phyloP scores from a whole-genome alignment of 1,140 invertebrate species.

The Drosophila ogumai region DNA sequence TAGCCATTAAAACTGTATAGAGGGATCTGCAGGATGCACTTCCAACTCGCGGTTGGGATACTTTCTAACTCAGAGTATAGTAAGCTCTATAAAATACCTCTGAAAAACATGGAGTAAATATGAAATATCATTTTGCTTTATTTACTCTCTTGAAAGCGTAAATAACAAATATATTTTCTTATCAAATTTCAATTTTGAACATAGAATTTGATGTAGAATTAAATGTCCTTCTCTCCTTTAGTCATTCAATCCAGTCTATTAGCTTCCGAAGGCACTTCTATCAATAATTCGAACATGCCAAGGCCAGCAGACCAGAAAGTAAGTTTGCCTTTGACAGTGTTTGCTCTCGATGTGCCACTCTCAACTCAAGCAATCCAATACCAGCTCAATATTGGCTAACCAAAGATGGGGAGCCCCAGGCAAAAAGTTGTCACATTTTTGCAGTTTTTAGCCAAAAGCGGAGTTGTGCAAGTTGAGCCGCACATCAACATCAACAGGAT shows the following conservation, averaged over 20 bases:
- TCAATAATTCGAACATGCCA: constrained; percentile 42
- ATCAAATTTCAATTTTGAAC: not conserved
- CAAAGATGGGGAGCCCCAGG: constrained; percentile 1
- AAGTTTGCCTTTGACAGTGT: constrained; percentile 17
- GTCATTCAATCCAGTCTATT: constrained; percentile 33
- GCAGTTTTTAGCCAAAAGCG: constrained; percentile 19
- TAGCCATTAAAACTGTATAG: constrained; percentile 30
- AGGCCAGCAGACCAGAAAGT: constrained; percentile 21
- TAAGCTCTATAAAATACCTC: not conserved
- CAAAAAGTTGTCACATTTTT: constrained; percentile 32
- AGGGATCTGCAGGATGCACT: constrained; percentile 3
- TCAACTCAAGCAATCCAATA: constrained; percentile 33
- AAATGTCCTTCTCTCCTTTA: not conserved
- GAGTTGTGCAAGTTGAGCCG: constrained; percentile 16
- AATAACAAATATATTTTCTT: not conserved
- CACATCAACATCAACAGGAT: constrained; percentile 46
- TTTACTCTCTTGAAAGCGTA: not conserved
- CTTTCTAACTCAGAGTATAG: not conserved
- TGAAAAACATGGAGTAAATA: not conserved
- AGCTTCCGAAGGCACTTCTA: constrained; percentile 21
- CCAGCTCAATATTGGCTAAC: constrained; percentile 50
- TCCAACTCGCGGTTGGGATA: not conserved
- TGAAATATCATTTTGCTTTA: not conserved
- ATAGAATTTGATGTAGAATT: not conserved
- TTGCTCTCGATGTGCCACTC: constrained; percentile 20